Conservation (phyloP, 2,888 invertebrate species). For the Cenopis cana region DNA sequence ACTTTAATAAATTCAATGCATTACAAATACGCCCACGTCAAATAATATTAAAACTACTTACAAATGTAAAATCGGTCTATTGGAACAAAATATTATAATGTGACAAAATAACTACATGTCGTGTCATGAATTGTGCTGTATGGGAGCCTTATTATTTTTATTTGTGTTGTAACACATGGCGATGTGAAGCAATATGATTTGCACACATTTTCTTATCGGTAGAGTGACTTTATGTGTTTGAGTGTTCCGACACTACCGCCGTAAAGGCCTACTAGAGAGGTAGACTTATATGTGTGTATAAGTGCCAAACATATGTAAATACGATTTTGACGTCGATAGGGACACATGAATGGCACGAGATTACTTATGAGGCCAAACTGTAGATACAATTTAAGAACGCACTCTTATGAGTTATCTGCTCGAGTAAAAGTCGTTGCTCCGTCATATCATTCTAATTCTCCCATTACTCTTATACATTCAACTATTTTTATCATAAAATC, state of each 20-base stretch:
- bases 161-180: slow-evolving; percentile 31
- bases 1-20: no score
- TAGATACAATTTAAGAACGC: not conserved
- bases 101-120: slow-evolving; percentile 31
- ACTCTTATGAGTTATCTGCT: not conserved
- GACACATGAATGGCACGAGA: not conserved
- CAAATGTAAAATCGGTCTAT: not conserved
- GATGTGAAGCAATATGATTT: slow-evolving; percentile 34
- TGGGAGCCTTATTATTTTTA: slow-evolving; percentile 39
- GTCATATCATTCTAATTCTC: not conserved
- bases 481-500: not conserved
- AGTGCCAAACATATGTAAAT: not conserved
- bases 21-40: no score
- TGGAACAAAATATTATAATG: slow-evolving; percentile 32
- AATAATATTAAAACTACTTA: no score
- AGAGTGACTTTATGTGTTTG: slow-evolving; percentile 18
- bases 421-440: slow-evolving; percentile 8
- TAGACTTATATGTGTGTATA: not conserved
- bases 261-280: no score
- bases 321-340: no score
- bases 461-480: not conserved
- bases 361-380: not conserved
- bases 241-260: slow-evolving; percentile 5
- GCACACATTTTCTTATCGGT: slow-evolving; percentile 33
- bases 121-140: slow-evolving; percentile 36